Base-by-base conservation (phyloP, 53 echinoderm and acorn worm genomes). In the Apostichopus leukothele region DNA sequence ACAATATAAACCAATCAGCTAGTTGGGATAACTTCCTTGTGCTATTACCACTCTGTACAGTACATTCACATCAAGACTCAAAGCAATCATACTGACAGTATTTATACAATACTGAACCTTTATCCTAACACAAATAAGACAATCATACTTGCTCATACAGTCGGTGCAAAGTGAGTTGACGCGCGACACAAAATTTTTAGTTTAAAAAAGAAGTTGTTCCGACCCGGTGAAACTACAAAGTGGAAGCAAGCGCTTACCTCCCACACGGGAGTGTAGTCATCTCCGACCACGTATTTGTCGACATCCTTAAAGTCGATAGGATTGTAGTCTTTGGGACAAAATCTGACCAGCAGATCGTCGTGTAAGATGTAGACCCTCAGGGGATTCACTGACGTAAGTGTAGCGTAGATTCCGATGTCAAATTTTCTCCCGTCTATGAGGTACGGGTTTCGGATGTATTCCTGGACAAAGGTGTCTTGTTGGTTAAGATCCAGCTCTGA, bases 221-320 rank as follows among this genome's bases (percentile, higher is more conserved):
- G 74, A 25, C 14, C 21, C 1, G 57, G 57, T 57, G 57, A 57
- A 7, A 57, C 10, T 7, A 57, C 0, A 57, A 57, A 57, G 10
- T 3, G 14, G 5, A 74, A 21, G 9, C 74, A 10, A 8, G 16
- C 26, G 10, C 84, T 85, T 79, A 95, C 95, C 95, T 93, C 91
- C 97, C 97, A 96, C 11, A 92, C 89, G 51, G 97, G 97, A 14
- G 97, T 96, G 89, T 96, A 96, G 75, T 96, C 95, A 89, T 96
- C 97, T 53, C 93, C 90, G 16, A 96, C 91, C 18, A 95, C 94
- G 52, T 94, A 94, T 21, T 92, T 96, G 53, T 95, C 74, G 18
- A 96, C 95, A 84, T 92, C 92, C 9, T 79, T 73, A 61, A 91
- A 96, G 78, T 96, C 91, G 0, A 88, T 76, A 0, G 93, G 93